Conservation (phyloP, 30 jellyfish, hydroid and myxozoan genomes). For the Chrysaora quinquecirrha region DNA sequence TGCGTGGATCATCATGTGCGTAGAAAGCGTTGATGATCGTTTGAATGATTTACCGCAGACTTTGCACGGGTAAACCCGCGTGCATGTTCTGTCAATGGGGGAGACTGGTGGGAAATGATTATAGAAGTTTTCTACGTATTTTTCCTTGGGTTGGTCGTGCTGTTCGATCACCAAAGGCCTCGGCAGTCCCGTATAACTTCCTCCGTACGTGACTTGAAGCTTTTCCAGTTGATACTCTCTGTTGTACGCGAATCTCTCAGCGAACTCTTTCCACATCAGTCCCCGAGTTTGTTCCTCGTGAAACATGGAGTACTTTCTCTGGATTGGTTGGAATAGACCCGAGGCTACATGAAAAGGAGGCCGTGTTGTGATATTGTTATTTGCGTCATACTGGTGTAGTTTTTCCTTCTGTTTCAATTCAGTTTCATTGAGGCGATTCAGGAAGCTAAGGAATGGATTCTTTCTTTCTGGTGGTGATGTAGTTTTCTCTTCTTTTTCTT, state of each 20-base stretch:
- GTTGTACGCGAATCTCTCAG: conserved; percentile 44
- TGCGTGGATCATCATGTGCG: conserved; percentile 99
- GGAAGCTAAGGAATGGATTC: conserved; percentile 66
- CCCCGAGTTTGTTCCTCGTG: conserved; percentile 25
- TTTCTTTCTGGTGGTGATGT: conserved; percentile 13
- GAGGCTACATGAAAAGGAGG: conserved; percentile 63
- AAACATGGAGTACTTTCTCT: conserved; percentile 20
- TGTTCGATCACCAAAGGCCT: conserved; percentile 31
- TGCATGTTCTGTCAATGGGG: conserved; percentile 50
- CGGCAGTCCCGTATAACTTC: conserved; percentile 31
- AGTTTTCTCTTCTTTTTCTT: conserved; percentile 5
- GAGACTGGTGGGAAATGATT: conserved; percentile 43
- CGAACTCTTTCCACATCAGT: conserved; percentile 39
- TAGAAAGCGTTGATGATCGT: conserved; percentile 95
- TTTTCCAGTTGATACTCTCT: conserved; percentile 30
- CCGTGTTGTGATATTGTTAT: conserved; percentile 29
- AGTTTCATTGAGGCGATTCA: conserved; percentile 14
- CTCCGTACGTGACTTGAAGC: background rate
- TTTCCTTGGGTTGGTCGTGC: conserved; percentile 21
- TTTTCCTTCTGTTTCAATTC: conserved; percentile 27
- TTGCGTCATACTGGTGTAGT: background rate
- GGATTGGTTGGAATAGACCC: conserved; percentile 46
- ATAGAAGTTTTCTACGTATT: conserved; percentile 15
- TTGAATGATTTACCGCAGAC: conserved; percentile 96
- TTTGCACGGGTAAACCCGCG: conserved; percentile 95